Percentiles rank a stretch among this genome's conserved stretches.
These are phyloP conservation scores for Chunga burmeisteri DNA, from an alignment of 2,113 vertebrate genomes.

Conservation along the genomic window DNA sequence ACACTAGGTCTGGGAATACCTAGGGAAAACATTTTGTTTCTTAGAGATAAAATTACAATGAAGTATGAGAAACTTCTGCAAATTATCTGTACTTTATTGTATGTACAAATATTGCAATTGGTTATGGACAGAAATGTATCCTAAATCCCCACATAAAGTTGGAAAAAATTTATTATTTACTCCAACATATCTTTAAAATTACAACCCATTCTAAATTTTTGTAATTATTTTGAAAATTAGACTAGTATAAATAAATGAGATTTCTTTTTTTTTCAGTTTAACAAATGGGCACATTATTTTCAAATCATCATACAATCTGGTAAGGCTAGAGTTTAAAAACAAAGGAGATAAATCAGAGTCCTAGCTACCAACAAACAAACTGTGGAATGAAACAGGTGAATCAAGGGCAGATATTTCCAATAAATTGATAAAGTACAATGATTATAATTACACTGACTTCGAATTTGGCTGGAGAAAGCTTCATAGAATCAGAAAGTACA, in stretches of 20 bases:
- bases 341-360: not conserved
- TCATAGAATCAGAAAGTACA: not conserved
- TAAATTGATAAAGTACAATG: not conserved
- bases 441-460: not conserved
- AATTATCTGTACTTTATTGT: not conserved
- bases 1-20: not conserved
- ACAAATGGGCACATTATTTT: not conserved
- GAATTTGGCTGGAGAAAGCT: not conserved
- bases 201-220: not conserved
- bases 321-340: not conserved
- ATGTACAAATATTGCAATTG: not conserved
- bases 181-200: not conserved
- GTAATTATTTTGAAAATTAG: not conserved
- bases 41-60: not conserved
- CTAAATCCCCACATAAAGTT: not conserved
- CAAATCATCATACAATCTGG: not conserved
- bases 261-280: not conserved
- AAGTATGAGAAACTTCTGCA: not conserved
- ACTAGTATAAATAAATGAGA: not conserved
- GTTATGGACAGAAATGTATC: not conserved
- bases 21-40: not conserved
- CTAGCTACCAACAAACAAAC: not conserved
- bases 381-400: not conserved
- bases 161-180: not conserved
- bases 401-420: not conserved